Evolutionary conservation across 2,113 vertebrate species (phyloP).

Genomic region (Pteruthius melanotis): DNA sequence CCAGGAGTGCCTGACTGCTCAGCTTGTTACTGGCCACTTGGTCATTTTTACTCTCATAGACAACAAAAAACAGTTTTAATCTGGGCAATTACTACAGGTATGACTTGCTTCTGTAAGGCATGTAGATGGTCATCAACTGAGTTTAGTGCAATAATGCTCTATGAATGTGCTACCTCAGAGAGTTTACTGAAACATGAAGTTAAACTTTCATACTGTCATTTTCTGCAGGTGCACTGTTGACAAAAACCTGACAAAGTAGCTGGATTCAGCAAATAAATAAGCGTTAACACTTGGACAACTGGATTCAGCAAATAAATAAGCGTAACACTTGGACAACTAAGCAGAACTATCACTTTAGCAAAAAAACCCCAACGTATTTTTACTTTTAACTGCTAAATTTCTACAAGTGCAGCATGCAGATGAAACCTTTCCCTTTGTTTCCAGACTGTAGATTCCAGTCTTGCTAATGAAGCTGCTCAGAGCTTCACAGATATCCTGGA

Average conservation of each 20-base stretch:
- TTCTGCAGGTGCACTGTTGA: slow-evolving; percentile 1
- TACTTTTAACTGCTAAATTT: not conserved
- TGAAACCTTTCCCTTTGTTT: slow-evolving; percentile 35
- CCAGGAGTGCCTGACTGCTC: slow-evolving; percentile 5
- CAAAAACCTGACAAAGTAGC: not conserved
- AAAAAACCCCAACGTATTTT: not conserved
- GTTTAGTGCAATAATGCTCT: slow-evolving; percentile 39
- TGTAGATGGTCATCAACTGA: slow-evolving; percentile 51
- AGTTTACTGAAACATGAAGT: slow-evolving; percentile 13
- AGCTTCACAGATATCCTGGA: not conserved
- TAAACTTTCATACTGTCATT: slow-evolving; percentile 7
- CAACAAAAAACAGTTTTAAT: not conserved
- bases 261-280: slow-evolving; percentile 40
- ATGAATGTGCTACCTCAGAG: slow-evolving; percentile 45
- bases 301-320: slow-evolving; percentile 29
- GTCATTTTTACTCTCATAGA: not conserved
- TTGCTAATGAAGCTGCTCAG: not conserved
- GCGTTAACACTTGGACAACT: not conserved
- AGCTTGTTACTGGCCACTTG: not conserved
- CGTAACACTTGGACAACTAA: not conserved
- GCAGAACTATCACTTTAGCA: not conserved
- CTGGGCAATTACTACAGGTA: slow-evolving; percentile 36
- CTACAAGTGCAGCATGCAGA: not conserved
- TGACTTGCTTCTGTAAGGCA: slow-evolving; percentile 63
- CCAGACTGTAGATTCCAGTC: slow-evolving; percentile 2